Evolutionary conservation across 2,113 vertebrate species (phyloP), one percentile per base, ranked within the genome.

Genomic region (Leptobrachium ailaonicum): DNA sequence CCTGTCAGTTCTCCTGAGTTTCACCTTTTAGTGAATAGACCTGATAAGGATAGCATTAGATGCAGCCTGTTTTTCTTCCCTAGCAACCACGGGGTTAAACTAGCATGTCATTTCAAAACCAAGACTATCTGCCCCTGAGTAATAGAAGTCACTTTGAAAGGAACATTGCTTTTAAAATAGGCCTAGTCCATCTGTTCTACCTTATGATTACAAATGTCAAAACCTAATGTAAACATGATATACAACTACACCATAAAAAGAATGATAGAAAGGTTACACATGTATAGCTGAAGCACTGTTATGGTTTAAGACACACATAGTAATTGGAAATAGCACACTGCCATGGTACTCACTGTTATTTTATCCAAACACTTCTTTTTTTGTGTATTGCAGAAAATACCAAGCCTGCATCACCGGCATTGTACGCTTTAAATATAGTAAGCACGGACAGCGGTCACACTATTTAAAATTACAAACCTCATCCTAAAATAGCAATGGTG

Each of bases 131-230:
- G 44, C 41, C 66, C n/a, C 14, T 3, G 10, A 44, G 41, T 77
- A 77, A 69, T 58, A 69, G 66, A 58, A 62, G 42, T 45, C 13
- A 77, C 66, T 70, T 20, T 68, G 53, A 41, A 64, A 53, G 63
- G 62, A 76, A 60, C 54, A 70, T 54, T 72, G 60, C 44, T 72
- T 72, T 77, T 72, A 72, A 9, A 63, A 20, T 63, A 79, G 53
- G 68, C 60, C 69, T 8, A 43, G 54, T 58, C 42, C 77, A 79
- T 79, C 60, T 72, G 77, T 72, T 79, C 44, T 79, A 72, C 44
- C 58, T 79, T 79, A 79, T 79, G 58, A 72, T 79, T 79, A 79
- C 77, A 79, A 72, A 79, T 79, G 77, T 79, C 77, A 72, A 70
- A 43, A 58, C 8, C 50, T 79, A 79, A 79, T 79, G 77, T 72